Conservation (phyloP, 1,140 invertebrate genomes). For the Sycophila sp. region DNA sequence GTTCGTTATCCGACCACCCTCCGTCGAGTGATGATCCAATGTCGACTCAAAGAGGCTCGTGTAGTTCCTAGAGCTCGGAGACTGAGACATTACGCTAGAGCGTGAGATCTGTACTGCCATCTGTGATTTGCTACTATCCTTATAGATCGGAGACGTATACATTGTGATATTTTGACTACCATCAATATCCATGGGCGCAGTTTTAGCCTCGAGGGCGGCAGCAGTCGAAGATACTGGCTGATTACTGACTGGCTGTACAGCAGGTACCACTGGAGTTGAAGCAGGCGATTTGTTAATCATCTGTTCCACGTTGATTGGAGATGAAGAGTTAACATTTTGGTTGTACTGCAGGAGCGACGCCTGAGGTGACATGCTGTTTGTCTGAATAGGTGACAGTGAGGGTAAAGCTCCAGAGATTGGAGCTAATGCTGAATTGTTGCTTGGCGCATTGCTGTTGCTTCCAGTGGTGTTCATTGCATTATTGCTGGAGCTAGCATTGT, state of each 20-base stretch:
- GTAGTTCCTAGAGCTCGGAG: conserved; percentile 41
- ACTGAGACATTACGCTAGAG: conserved; percentile 44
- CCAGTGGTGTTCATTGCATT: neutral
- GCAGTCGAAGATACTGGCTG: conserved; percentile 29
- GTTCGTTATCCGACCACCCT: conserved; percentile 32
- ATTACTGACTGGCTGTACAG: conserved; percentile 41
- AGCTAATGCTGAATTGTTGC: conserved; percentile 46
- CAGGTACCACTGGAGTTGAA: conserved; percentile 35
- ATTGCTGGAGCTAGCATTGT: neutral
- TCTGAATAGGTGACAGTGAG: conserved; percentile 55
- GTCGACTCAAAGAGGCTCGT: conserved; percentile 52
- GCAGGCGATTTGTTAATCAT: conserved; percentile 9
- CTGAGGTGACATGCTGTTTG: conserved; percentile 17
- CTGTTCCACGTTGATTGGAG: conserved; percentile 20
- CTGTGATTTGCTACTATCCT: conserved; percentile 51
- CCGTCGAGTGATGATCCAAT: conserved; percentile 43
- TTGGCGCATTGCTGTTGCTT: neutral
- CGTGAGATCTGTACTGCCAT: conserved; percentile 52
- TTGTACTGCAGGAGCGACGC: conserved; percentile 43
- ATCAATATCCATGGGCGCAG: conserved; percentile 51
- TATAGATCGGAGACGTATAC: conserved; percentile 52
- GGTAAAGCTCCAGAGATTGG: conserved; percentile 59
- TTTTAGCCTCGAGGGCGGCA: conserved; percentile 49
- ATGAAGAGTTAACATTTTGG: neutral
- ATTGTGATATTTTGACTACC: conserved; percentile 42